phyloP scores from a whole-genome alignment of 2,113 vertebrate species.

The Dipodomys stephensi region DNA sequence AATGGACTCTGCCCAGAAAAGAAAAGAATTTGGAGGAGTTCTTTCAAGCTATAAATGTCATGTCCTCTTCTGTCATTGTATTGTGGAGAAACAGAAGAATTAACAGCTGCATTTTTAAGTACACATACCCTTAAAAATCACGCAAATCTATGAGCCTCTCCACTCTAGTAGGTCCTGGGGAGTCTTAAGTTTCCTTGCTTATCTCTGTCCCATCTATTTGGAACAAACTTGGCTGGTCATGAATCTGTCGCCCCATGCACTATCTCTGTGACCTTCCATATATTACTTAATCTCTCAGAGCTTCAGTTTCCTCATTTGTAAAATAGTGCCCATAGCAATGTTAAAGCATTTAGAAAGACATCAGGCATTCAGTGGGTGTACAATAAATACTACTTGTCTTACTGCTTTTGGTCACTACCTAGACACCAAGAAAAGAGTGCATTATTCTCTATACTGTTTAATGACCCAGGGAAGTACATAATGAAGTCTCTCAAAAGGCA shows the following conservation, averaged over 20 bases:
- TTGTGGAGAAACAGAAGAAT: not conserved
- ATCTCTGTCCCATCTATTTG: not conserved
- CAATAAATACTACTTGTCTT: not conserved
- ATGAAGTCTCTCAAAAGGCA: conserved; percentile 13
- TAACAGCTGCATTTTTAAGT: not conserved
- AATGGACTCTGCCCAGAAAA: not conserved
- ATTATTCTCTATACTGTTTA: not conserved
- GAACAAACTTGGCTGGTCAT: not conserved
- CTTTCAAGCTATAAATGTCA: not conserved
- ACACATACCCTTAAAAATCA: not conserved
- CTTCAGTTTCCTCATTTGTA: conserved; percentile 31
- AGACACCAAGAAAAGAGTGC: not conserved
- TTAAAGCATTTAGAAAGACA: not conserved
- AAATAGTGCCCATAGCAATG: not conserved
- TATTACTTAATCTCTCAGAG: not conserved
- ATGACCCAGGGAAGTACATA: not conserved
- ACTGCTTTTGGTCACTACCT: not conserved
- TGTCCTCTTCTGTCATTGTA: not conserved
- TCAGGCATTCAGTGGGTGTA: not conserved
- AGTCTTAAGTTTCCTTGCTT: not conserved
- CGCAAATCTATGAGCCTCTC: not conserved
- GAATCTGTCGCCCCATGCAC: not conserved
- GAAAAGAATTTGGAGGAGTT: accelerated
- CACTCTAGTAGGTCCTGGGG: not conserved
- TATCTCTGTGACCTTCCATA: not conserved